phyloP scores from a whole-genome alignment of 23 tunicate genomes.

The Phallusia fumigata region DNA sequence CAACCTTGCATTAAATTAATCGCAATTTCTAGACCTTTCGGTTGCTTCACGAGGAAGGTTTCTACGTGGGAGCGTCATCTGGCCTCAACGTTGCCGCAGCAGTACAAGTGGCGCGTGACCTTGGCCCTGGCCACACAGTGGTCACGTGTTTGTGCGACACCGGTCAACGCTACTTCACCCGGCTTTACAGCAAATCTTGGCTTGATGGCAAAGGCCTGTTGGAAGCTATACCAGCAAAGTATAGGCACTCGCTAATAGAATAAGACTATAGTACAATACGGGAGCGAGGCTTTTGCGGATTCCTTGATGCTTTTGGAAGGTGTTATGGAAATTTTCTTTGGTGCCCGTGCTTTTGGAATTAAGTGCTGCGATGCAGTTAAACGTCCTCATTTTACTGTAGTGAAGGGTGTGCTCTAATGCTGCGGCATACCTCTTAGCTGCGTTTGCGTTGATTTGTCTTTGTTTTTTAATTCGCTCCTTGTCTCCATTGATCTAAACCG shows the following conservation, averaged over 20 bases:
- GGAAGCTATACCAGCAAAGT: constrained; percentile 53
- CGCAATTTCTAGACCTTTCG: constrained; percentile 87
- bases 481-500: too few relatives aligned
- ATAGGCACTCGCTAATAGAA: constrained; percentile 50
- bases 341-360: too few relatives aligned
- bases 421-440: too few relatives aligned
- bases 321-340: too few relatives aligned
- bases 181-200: constrained; percentile 80
- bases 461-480: too few relatives aligned
- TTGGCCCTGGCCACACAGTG: constrained; percentile 93
- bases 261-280: not conserved
- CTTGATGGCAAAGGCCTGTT: constrained; percentile 63
- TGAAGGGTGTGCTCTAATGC: too few relatives aligned
- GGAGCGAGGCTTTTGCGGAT: not conserved
- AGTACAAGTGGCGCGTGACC: constrained; percentile 55
- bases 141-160: constrained; percentile 96
- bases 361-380: too few relatives aligned
- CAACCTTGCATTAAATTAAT: too few relatives aligned
- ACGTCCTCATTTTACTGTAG: too few relatives aligned
- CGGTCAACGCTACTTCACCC: constrained; percentile 90
- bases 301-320: too few relatives aligned
- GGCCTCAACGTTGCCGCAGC: constrained; percentile 92
- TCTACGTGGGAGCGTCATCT: constrained; percentile 94
- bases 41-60: constrained; percentile 92
- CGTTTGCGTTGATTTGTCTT: too few relatives aligned